Evolutionary conservation across 1,140 invertebrate genomes (phyloP).

Genomic region (Linepithema humile): DNA sequence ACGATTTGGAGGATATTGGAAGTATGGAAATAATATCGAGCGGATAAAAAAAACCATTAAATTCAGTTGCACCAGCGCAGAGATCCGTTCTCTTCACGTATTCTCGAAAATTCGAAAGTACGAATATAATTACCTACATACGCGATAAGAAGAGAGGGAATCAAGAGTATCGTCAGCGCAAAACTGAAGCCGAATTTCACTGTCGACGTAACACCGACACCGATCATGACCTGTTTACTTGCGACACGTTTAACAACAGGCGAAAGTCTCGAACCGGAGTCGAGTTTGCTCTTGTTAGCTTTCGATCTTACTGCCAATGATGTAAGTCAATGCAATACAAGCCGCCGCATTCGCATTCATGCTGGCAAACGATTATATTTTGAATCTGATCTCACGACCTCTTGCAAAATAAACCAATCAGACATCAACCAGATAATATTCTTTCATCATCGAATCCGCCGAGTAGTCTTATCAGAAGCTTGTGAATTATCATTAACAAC

Average conservation of each 20-base stretch:
- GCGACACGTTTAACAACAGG: background rate
- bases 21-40: too few species aligned
- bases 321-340: constrained; percentile 14
- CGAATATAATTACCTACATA: constrained; percentile 72
- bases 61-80: too few species aligned
- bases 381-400: constrained; percentile 49
- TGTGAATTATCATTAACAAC: background rate
- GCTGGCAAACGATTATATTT: constrained; percentile 28
- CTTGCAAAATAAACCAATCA: constrained; percentile 32
- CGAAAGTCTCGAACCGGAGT: constrained; percentile 4
- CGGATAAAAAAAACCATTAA: too few species aligned
- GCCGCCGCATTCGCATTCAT: constrained; percentile 16
- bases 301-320: background rate
- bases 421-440: background rate
- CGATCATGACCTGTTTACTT: constrained; percentile 41
- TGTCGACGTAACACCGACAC: constrained; percentile 68
- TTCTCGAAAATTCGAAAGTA: too few species aligned
- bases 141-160: constrained; percentile 68
- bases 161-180: constrained; percentile 60
- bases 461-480: background rate
- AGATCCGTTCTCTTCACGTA: too few species aligned
- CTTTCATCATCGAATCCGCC: background rate
- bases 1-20: too few species aligned
- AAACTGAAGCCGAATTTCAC: constrained; percentile 69
- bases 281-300: background rate